Base-by-base conservation (phyloP, 2,888 invertebrate species). In the Ceriagrion tenellum region DNA sequence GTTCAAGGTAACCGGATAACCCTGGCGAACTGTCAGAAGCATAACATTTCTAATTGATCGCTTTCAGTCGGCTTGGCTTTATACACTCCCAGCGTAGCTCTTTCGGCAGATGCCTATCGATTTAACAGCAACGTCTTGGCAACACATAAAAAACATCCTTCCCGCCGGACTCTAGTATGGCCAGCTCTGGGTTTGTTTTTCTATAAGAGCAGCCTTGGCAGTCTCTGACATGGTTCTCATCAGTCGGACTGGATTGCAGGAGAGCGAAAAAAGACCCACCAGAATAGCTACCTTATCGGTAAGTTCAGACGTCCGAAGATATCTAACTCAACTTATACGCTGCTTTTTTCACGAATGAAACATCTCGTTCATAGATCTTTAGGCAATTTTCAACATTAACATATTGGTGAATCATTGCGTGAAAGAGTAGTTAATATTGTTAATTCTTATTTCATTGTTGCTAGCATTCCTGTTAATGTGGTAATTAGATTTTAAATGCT, bases 241-340 rank as follows among this genome's bases (percentile, higher is more conserved):
- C 59, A 95, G 95, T 59, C 40, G 95, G 30, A 95, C 95, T 89
- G 95, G 95, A 20, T 81, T 95, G 30, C 88, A 59, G 40, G 95
- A 95, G 26, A 95, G 95, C 16, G 95, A 95, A 40, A 95, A 63
- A 30, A 88, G 40, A 26, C 59, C n/a, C 47, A 55, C 63, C n/a
- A 89, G 16, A 35, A 88, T 55, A 63, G 4, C 23, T 18, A 88
- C 40, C 47, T 12, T 23, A 2, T 40, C 23, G 93, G 93, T 93
- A 93, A 93, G n/a, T 26, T 55, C 12, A 10, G 56, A 20, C 26
- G 3, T n/a, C 18, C 69, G 10, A 26, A 1, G 23, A 18, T 69
- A 0, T 69, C n/a, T 59, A 59, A 47, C 47, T 47, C 8, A 47
- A 47, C 47, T 47, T 47, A 6, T 20, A 10, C 59, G 3, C 4